Evolutionary conservation across 2,888 invertebrate genomes (phyloP).

Genomic region (Fragum fragum): DNA sequence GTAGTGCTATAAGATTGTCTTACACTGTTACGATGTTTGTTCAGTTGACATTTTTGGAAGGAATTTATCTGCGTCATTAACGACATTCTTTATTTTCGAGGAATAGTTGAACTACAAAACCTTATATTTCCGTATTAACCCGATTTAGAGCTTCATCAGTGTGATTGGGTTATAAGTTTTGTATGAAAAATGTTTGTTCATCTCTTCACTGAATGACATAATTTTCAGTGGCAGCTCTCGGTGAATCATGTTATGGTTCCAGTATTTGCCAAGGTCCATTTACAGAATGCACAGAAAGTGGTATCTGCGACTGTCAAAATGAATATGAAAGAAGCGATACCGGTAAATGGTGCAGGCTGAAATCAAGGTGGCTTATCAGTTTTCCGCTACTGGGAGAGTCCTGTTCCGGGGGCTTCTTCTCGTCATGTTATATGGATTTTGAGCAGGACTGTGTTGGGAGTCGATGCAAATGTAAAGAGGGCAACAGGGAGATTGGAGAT

Average conservation of each 20-base stretch:
- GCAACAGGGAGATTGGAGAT: slow-evolving; percentile 41
- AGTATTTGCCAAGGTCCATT: slow-evolving; percentile 63
- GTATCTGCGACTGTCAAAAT: slow-evolving; percentile 62
- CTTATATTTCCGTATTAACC: no score
- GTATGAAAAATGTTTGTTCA: no score
- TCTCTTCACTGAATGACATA: background rate
- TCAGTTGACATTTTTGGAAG: no score
- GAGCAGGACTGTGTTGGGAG: slow-evolving; percentile 65
- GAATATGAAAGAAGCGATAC: slow-evolving; percentile 62
- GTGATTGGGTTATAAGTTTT: no score
- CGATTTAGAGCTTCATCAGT: no score
- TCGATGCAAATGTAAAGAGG: slow-evolving; percentile 62
- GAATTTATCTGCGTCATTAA: no score
- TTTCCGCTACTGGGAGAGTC: slow-evolving; percentile 68
- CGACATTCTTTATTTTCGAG: no score
- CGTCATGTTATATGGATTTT: slow-evolving; percentile 65
- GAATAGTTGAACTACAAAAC: no score
- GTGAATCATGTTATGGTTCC: slow-evolving; percentile 49
- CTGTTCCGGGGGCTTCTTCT: slow-evolving; percentile 61
- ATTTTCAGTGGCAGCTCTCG: slow-evolving; percentile 60
- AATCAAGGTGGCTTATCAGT: slow-evolving; percentile 63
- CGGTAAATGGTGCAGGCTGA: slow-evolving; percentile 64
- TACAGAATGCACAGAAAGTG: slow-evolving; percentile 58
- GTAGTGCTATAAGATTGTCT: no score
- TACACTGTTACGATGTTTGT: no score